Conservation (phyloP, 2,797 vertebrate genomes). For the Poecile montanus region DNA sequence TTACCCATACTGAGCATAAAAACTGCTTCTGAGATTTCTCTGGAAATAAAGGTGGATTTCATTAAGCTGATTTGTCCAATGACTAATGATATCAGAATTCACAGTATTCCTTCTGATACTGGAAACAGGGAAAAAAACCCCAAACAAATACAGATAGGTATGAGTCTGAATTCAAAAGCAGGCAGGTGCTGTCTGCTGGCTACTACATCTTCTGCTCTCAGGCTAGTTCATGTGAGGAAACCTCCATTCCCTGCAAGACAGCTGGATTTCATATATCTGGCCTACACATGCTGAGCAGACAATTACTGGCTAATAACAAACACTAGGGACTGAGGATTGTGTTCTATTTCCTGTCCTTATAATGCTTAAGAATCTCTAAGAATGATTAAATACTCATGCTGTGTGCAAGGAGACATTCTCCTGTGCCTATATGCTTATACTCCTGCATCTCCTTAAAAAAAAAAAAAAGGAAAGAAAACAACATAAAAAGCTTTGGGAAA, state of each 20-base stretch:
- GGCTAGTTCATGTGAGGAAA: neutral
- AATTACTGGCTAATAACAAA: neutral
- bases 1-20: neutral
- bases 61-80: neutral
- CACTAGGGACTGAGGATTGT: neutral
- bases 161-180: neutral
- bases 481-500: neutral
- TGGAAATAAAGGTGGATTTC: neutral
- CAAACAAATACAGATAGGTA: neutral
- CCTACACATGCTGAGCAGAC: neutral
- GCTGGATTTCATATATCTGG: neutral
- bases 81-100: neutral
- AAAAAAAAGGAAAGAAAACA: neutral
- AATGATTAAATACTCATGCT: neutral
- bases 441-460: neutral
- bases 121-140: neutral
- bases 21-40: neutral
- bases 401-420: neutral
- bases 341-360: neutral
- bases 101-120: neutral
- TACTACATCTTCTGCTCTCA: neutral
- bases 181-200: neutral
- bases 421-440: neutral
- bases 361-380: neutral
- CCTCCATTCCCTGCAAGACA: neutral